Percentiles rank a stretch among this genome's conserved stretches.
These are phyloP conservation scores for Trachelus troglodyta DNA, from an alignment of 2,888 invertebrate genomes.

Conservation along the genomic window DNA sequence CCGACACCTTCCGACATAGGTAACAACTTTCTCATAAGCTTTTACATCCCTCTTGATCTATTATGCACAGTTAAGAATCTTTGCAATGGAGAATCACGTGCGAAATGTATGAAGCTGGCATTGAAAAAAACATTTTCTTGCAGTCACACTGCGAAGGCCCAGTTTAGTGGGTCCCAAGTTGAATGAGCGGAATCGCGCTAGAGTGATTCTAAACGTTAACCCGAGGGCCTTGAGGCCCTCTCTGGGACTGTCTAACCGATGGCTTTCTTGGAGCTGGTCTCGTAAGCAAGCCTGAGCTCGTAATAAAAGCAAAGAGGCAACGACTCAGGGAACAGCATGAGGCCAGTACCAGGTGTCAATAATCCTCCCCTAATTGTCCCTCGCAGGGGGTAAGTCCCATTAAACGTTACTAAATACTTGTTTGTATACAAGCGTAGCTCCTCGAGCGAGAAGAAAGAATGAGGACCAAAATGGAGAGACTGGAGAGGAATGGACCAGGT, in stretches of 20 bases:
- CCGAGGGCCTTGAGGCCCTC: neutral
- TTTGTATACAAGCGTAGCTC: slow-evolving; percentile 58
- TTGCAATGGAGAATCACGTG: neutral
- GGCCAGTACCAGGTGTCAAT: slow-evolving; percentile 63
- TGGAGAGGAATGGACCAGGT: neutral
- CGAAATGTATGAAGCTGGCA: no score
- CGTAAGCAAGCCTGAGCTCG: neutral
- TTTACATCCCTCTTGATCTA: neutral
- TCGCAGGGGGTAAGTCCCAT: slow-evolving; percentile 55
- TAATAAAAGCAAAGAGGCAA: slow-evolving; percentile 32
- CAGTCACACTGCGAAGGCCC: neutral
- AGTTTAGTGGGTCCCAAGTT: neutral
- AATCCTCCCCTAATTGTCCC: slow-evolving; percentile 63
- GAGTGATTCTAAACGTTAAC: neutral
- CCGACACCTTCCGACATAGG: neutral
- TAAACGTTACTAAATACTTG: slow-evolving; percentile 62
- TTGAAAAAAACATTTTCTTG: neutral
- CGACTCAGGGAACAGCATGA: slow-evolving; percentile 56
- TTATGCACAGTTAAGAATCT: neutral
- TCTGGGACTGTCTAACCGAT: neutral
- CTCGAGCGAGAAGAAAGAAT: slow-evolving; percentile 26
- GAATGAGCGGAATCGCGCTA: neutral
- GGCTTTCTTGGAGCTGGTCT: neutral
- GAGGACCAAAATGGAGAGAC: neutral
- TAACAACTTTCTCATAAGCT: neutral